A percentile compares a stretch with the other conserved stretches of the same genome.
Conservation (phyloP, 2,113 vertebrate genomes). For the Theropithecus gelada region DNA sequence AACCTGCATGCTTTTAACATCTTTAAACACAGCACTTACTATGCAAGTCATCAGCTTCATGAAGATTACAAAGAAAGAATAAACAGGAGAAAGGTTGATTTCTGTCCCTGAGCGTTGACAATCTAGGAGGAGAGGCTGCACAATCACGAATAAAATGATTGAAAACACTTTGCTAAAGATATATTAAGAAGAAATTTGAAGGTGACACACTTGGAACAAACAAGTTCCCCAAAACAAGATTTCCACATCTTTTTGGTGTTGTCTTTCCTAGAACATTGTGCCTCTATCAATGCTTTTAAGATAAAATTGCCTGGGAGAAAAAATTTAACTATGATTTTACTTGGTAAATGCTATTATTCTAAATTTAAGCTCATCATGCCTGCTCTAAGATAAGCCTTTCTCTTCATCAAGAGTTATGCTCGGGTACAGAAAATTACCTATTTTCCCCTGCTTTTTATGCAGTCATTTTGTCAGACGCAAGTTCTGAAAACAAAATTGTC, state of each 20-base stretch:
- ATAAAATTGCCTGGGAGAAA: conserved; percentile 22
- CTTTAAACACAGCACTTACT: neutral
- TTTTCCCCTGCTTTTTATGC: neutral
- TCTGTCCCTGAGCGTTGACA: neutral
- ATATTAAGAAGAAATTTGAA: neutral
- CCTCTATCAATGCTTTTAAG: conserved; percentile 30
- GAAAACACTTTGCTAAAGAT: neutral
- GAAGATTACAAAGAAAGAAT: neutral
- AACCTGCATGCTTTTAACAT: neutral
- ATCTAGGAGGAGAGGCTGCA: neutral
- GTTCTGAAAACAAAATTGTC: neutral
- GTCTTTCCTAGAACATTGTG: neutral
- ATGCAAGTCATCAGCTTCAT: conserved; percentile 20
- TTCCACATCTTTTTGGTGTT: neutral
- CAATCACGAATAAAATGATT: neutral
- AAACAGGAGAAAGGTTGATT: neutral
- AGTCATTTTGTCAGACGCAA: neutral
- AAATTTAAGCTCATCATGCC: neutral
- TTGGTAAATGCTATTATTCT: neutral
- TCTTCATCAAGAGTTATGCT: neutral
- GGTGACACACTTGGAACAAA: neutral
- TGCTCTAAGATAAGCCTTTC: neutral
- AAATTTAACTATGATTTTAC: neutral
- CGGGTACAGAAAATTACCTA: conserved; percentile 33
- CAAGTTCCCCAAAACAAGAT: neutral